phyloP scores from a whole-genome alignment of 2,888 invertebrate genomes.

The Chloromyia formosa region DNA sequence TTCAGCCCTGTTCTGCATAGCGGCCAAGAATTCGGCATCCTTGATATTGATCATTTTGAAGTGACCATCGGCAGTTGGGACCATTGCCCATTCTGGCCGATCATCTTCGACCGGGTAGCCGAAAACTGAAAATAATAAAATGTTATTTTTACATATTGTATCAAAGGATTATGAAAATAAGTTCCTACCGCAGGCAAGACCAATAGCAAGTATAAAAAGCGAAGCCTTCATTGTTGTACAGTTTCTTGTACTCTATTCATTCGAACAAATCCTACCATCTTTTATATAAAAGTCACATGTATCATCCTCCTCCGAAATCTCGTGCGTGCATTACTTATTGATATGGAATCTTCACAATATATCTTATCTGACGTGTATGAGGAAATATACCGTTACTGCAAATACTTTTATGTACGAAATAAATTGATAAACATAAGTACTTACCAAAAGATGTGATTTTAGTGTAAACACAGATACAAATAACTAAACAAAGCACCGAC shows the following conservation, averaged over 20 bases:
- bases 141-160: too few species aligned
- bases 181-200: conserved; percentile 15
- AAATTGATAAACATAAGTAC: too few species aligned
- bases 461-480: too few species aligned
- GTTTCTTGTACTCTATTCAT: conserved; percentile 2
- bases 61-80: conserved; percentile 28
- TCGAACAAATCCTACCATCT: background rate
- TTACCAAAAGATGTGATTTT: too few species aligned
- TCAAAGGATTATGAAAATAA: too few species aligned
- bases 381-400: too few species aligned
- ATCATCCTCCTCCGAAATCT: too few species aligned
- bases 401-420: too few species aligned
- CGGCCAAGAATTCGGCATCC: conserved; percentile 17
- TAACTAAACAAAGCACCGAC: too few species aligned
- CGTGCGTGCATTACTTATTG: too few species aligned
- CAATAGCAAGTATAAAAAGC: conserved; percentile 25
- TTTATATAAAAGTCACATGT: background rate
- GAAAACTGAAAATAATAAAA: background rate
- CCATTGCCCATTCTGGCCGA: conserved; percentile 21
- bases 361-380: too few species aligned
- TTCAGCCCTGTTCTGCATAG: background rate
- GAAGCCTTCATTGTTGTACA: conserved; percentile 16
- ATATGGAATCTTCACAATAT: too few species aligned
- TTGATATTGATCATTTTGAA: conserved; percentile 25
- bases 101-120: conserved; percentile 24